Conservation (phyloP, 2,797 vertebrate genomes). For the Morelia viridis region DNA sequence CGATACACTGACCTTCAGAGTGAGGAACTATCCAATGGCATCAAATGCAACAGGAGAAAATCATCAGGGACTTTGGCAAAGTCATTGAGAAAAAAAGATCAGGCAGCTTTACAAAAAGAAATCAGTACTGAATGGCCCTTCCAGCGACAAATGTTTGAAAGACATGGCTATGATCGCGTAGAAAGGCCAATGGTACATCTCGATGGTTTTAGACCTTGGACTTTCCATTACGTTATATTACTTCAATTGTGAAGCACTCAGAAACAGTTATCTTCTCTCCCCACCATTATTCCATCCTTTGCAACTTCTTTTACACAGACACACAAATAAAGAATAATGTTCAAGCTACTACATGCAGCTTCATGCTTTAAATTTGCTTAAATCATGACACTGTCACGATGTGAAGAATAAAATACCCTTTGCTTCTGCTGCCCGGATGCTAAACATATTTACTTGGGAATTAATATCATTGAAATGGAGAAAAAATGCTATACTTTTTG, state of each 20-base stretch:
- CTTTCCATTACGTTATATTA: neutral
- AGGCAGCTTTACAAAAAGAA: neutral
- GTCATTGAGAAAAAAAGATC: neutral
- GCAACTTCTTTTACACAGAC: neutral
- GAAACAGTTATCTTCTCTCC: neutral
- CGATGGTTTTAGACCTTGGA: neutral
- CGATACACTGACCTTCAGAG: slow-evolving; percentile 13
- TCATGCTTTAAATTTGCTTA: too few relatives aligned
- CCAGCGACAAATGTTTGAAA: neutral
- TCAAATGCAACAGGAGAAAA: neutral
- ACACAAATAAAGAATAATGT: neutral
- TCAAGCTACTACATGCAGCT: neutral
- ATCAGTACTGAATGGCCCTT: neutral
- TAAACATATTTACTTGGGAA: too few relatives aligned
- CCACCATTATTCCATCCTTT: neutral
- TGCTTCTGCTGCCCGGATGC: too few relatives aligned
- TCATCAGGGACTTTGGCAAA: slow-evolving; percentile 2
- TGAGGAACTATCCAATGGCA: neutral
- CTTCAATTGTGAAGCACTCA: neutral
- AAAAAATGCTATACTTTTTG: too few relatives aligned
- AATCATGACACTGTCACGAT: too few relatives aligned
- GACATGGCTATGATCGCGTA: neutral
- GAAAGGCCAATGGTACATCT: neutral
- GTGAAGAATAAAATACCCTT: too few relatives aligned
- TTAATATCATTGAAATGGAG: too few relatives aligned